Evolutionary conservation across 2,113 vertebrate species (phyloP).

Genomic region (Austrofundulus limnaeus): DNA sequence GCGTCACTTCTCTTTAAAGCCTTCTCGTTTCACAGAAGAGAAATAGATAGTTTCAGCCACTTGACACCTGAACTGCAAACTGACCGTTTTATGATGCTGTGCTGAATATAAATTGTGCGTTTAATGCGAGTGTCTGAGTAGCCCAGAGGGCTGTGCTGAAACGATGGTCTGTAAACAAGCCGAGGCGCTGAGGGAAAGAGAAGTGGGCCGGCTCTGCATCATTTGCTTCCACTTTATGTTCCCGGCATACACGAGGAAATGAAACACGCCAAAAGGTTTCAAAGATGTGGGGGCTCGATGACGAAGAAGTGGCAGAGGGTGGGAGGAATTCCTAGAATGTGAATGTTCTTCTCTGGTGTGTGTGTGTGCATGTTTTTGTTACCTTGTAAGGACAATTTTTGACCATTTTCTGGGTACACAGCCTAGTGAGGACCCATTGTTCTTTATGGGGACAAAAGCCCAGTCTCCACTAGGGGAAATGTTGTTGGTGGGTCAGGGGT

Average conservation of each 20-base stretch:
- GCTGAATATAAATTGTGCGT: constrained; percentile 35
- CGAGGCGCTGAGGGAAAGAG: constrained; percentile 7
- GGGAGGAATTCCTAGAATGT: constrained; percentile 35
- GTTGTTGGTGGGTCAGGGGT: too few relatives aligned
- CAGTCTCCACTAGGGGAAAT: too few relatives aligned
- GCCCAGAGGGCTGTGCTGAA: constrained; percentile 8
- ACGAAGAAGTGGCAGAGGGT: neutral
- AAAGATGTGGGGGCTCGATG: constrained; percentile 3
- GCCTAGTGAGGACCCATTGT: too few relatives aligned
- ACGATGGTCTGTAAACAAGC: constrained; percentile 52
- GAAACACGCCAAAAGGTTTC: constrained; percentile 21
- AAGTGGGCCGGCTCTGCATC: constrained; percentile 16
- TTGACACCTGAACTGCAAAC: constrained; percentile 11
- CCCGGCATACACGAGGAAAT: constrained; percentile 27
- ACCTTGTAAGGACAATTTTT: too few relatives aligned
- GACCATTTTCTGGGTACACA: too few relatives aligned
- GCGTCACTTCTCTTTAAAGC: neutral
- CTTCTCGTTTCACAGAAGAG: neutral
- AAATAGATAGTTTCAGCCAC: neutral
- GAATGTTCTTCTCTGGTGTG: too few relatives aligned
- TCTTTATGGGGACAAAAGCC: too few relatives aligned
- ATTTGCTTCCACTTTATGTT: constrained; percentile 42
- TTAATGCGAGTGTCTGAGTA: constrained; percentile 35
- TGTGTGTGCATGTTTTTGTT: too few relatives aligned
- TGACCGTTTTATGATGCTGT: constrained; percentile 33